Evolutionary conservation across 2,797 vertebrate species (phyloP).

Genomic region (Cryptoblepharus egeriae): DNA sequence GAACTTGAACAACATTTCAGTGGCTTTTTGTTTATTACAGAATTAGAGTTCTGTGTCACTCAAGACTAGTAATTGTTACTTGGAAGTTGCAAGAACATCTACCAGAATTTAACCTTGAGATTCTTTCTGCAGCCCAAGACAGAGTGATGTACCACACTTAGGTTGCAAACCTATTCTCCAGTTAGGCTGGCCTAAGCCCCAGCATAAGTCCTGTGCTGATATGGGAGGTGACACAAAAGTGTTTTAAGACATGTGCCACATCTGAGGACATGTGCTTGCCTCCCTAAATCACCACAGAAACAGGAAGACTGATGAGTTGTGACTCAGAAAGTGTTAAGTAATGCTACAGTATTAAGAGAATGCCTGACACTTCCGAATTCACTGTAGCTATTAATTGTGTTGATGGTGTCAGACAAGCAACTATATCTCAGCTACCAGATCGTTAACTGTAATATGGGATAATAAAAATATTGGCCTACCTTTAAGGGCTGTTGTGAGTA

Average conservation of each 20-base stretch:
- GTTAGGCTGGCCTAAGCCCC: too few relatives aligned
- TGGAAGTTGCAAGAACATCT: neutral
- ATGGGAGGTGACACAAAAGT: too few relatives aligned
- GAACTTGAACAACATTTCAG: constrained; percentile 9
- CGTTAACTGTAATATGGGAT: neutral
- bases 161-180: too few relatives aligned
- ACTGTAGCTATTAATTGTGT: neutral
- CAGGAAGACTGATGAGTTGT: too few relatives aligned
- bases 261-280: too few relatives aligned
- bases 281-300: too few relatives aligned
- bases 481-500: neutral
- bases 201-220: too few relatives aligned
- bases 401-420: neutral
- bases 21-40: neutral
- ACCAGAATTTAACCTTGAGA: neutral
- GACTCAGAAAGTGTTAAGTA: too few relatives aligned
- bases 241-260: too few relatives aligned
- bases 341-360: too few relatives aligned
- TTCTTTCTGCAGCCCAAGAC: neutral
- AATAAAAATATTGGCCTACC: neutral
- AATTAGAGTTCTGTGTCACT: neutral
- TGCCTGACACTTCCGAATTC: too few relatives aligned
- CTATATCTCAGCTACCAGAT: neutral
- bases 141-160: neutral
- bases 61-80: neutral